phyloP scores from a whole-genome alignment of 2,888 invertebrate genomes.

The Cerceris rybyensis region DNA sequence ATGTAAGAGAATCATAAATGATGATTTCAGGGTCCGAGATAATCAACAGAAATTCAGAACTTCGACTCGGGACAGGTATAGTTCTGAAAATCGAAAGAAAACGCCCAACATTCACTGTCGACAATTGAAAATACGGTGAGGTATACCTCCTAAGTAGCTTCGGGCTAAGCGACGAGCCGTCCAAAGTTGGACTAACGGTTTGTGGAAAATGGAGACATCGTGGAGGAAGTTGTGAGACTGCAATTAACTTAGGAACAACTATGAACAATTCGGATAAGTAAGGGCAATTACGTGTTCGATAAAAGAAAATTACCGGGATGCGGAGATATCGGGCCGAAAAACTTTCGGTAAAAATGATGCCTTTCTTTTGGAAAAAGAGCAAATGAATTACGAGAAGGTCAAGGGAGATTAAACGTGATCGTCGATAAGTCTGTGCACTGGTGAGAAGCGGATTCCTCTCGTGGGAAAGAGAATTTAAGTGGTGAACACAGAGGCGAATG shows the following conservation, averaged over 20 bases:
- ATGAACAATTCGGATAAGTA: constrained; percentile 39
- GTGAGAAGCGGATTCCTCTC: no score
- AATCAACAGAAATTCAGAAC: no score
- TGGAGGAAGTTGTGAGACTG: constrained; percentile 39
- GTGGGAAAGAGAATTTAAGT: background rate
- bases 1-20: no score
- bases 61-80: no score
- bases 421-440: no score
- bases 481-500: background rate
- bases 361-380: background rate
- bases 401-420: constrained; percentile 9
- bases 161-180: constrained; percentile 15
- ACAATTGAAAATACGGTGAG: constrained; percentile 50
- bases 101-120: constrained; percentile 24
- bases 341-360: constrained; percentile 26
- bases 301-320: constrained; percentile 8
- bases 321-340: constrained; percentile 12
- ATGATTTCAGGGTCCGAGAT: no score
- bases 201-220: constrained; percentile 34
- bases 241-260: constrained; percentile 51
- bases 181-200: constrained; percentile 3
- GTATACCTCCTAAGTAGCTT: constrained; percentile 41
- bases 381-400: constrained; percentile 19
- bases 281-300: constrained; percentile 32
- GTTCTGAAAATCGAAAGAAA: background rate